A percentile compares a stretch with the other conserved stretches of the same genome.
phyloP scores from a whole-genome alignment of 2,113 vertebrate species.

The Loxodonta africana region DNA sequence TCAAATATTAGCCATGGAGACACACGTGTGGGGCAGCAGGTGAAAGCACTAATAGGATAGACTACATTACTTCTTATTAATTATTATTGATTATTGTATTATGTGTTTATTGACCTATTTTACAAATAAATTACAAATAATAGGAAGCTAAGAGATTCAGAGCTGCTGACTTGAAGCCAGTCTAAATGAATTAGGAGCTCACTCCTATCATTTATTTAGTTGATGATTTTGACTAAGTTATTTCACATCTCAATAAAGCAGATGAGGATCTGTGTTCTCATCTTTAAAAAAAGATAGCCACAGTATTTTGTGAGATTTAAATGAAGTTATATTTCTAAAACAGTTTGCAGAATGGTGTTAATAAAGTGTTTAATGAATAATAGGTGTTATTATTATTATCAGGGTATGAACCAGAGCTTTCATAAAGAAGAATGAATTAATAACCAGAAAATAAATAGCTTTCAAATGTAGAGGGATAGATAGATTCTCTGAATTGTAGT shows the following conservation, averaged over 20 bases:
- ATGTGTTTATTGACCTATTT: not conserved
- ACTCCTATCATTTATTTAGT: not conserved
- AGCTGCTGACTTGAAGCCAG: not conserved
- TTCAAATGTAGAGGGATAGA: not conserved
- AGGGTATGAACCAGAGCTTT: not conserved
- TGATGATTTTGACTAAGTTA: not conserved
- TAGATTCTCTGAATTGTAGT: not conserved
- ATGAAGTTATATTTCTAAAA: not conserved
- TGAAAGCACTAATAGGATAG: not conserved
- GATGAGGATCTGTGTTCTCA: not conserved
- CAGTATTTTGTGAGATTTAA: not conserved
- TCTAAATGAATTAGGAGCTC: not conserved
- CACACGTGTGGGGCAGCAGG: not conserved
- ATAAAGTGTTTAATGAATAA: not conserved
- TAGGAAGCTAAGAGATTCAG: not conserved
- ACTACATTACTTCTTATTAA: not conserved
- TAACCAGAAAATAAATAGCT: not conserved
- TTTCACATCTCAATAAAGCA: not conserved
- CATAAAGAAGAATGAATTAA: not conserved
- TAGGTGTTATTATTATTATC: not conserved
- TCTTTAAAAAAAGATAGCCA: not conserved
- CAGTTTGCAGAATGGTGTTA: not conserved
- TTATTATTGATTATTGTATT: not conserved
- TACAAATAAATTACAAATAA: not conserved
- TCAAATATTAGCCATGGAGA: not conserved